Evolutionary conservation across 2,113 vertebrate species (phyloP), one percentile per base, ranked within the genome.

Genomic region (Galemys pyrenaicus): DNA sequence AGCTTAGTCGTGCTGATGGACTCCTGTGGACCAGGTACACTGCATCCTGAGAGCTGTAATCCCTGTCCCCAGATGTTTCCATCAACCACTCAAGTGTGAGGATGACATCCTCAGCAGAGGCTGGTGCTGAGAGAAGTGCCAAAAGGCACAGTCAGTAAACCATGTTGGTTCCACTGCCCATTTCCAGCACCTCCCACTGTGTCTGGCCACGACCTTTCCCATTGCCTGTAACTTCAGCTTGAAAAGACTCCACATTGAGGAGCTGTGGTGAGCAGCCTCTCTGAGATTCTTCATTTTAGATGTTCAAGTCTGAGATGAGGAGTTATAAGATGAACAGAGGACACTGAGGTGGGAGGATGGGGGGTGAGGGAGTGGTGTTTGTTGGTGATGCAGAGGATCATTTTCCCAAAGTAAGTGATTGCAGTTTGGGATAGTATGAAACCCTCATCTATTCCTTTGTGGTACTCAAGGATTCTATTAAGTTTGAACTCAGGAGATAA

Each of bases 401-500:
- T 37, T 24, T 92, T 49, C n/a, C 64, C 49, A 37, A n/a, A 41
- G 6, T 39, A 26, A 58, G 24, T 79, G 58, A 44, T n/a, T 67
- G 30, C 26, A 30, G 20, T 51, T 82, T 73, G 19, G 9, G 30
- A 4, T n/a, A 32, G 30, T 75, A n/a, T 13, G 39, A 19, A 39
- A 30, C 32, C 44, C 49, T 24, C 49, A 75, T 19, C 16, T 64
- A 35, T 28, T 86, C 30, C 60, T 93, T 74, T 68, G n/a, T n/a
- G 46, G 68, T 60, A 10, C 56, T 90, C 44, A 89, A 91, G 49
- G 37, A 28, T 80, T 60, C 67, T 0, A 0, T 89, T 89, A 88
- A 95, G 39, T 73, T 89, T 96, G 51, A 24, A 10, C 30, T 96
- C 91, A 91, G 13, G 35, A 94, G 78, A 94, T 46, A 94, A 46